Conservation (phyloP, 1,140 invertebrate genomes). For the Bradysia coprophila region DNA sequence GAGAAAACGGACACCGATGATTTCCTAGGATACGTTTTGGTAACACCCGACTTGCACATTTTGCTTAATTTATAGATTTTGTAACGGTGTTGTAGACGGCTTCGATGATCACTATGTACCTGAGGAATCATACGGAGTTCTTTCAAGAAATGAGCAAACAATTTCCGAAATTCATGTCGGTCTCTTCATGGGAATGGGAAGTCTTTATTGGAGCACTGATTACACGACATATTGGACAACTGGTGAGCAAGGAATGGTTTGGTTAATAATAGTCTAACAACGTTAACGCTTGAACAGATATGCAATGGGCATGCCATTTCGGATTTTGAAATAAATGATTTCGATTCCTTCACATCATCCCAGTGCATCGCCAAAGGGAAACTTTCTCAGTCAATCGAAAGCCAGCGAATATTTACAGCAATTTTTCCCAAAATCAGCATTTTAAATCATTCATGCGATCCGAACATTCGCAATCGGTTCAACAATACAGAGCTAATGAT, state of each 20-base stretch:
- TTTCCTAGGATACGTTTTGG: slow-evolving; percentile 1
- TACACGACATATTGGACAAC: slow-evolving; percentile 3
- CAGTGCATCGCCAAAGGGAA: neutral
- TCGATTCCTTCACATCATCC: neutral
- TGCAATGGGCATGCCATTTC: slow-evolving; percentile 3
- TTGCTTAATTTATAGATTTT: no score
- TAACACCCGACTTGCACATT: neutral
- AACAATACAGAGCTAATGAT: slow-evolving; percentile 1
- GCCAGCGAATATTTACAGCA: slow-evolving; percentile 2
- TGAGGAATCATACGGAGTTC: slow-evolving; percentile 1
- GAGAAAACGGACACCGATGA: slow-evolving; percentile 1
- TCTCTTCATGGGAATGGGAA: neutral
- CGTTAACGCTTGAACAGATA: neutral
- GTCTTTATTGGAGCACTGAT: neutral
- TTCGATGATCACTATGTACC: neutral
- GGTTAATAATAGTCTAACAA: neutral
- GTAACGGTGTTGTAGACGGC: no score
- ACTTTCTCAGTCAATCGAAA: neutral
- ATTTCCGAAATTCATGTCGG: neutral
- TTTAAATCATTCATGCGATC: slow-evolving; percentile 4
- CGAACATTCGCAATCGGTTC: slow-evolving; percentile 2
- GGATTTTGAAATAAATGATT: neutral
- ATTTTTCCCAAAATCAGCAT: slow-evolving; percentile 3
- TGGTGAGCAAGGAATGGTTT: neutral
- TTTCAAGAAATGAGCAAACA: neutral